A percentile compares a stretch with the other conserved stretches of the same genome.
These are phyloP conservation scores for Bombus turneri DNA, from an alignment of 1,140 invertebrate species.

Conservation along the genomic window DNA sequence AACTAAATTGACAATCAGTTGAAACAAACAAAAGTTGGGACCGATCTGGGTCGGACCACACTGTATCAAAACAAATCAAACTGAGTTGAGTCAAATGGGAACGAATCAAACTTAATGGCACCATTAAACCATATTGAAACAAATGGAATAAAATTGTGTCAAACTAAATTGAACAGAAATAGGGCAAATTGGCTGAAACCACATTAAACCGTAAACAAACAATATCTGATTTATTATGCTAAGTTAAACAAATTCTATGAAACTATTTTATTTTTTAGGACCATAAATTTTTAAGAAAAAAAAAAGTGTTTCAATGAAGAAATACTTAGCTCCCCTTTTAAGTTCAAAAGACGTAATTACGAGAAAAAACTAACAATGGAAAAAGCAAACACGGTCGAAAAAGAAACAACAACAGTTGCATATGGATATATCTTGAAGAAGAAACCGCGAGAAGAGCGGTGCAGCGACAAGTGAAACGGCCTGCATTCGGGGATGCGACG, in stretches of 20 bases:
- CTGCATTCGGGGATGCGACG: conserved; percentile 1
- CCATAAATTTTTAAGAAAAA: not conserved
- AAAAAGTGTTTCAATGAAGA: not conserved
- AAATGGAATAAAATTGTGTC: not conserved
- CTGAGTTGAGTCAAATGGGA: not conserved
- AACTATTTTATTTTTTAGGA: not conserved
- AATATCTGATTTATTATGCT: not conserved
- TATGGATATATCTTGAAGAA: conserved; percentile 17
- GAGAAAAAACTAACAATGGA: not conserved
- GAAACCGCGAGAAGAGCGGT: conserved; percentile 33
- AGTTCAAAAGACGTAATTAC: not conserved
- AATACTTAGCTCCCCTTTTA: not conserved
- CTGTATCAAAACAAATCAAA: not conserved
- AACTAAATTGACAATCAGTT: not conserved
- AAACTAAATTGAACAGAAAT: too few species aligned
- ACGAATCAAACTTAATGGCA: not conserved
- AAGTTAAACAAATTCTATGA: not conserved
- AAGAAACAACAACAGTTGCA: conserved; percentile 16
- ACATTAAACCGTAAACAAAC: too few species aligned
- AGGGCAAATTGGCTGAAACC: too few species aligned
- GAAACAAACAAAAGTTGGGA: not conserved
- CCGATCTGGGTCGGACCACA: not conserved
- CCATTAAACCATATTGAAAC: not conserved
- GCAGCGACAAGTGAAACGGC: conserved; percentile 34
- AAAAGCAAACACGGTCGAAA: not conserved